These are phyloP conservation scores for Battus philenor DNA, from an alignment of 1,140 invertebrate species.

Conservation along the genomic window DNA sequence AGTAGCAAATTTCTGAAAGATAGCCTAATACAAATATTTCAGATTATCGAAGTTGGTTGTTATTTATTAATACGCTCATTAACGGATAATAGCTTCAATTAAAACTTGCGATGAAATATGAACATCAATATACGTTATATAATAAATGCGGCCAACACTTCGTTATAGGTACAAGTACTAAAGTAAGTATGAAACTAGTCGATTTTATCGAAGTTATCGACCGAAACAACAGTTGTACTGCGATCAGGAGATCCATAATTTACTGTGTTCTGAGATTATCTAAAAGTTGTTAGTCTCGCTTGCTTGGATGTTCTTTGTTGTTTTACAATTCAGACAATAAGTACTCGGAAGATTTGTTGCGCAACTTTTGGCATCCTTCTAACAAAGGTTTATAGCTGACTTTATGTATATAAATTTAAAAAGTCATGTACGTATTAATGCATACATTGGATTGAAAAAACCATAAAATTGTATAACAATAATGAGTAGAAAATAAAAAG, in stretches of 20 bases:
- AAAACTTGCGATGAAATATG: background rate
- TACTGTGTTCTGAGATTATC: constrained; percentile 24
- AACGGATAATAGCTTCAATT: background rate
- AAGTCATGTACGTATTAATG: too few relatives aligned
- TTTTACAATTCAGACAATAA: constrained; percentile 17
- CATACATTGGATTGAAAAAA: too few relatives aligned
- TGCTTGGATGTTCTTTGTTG: constrained; percentile 35
- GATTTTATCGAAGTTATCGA: constrained; percentile 60
- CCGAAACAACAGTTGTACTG: constrained; percentile 45
- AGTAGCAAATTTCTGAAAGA: background rate
- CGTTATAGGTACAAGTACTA: constrained; percentile 21
- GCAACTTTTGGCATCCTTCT: too few relatives aligned
- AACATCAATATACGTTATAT: constrained; percentile 20
- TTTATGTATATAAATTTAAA: too few relatives aligned
- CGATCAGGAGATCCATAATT: constrained; percentile 31
- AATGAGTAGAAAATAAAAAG: too few relatives aligned
- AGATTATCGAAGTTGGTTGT: background rate
- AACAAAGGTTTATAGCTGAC: too few relatives aligned
- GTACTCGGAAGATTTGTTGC: constrained; percentile 22
- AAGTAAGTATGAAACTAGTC: constrained; percentile 22
- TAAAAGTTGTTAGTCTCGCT: constrained; percentile 48
- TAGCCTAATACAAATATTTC: background rate
- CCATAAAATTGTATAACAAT: too few relatives aligned
- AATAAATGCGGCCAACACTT: constrained; percentile 18
- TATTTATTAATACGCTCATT: background rate